These are phyloP conservation scores for Acromyrmex echinatior DNA, from an alignment of 1,140 invertebrate genomes.

Conservation along the genomic window DNA sequence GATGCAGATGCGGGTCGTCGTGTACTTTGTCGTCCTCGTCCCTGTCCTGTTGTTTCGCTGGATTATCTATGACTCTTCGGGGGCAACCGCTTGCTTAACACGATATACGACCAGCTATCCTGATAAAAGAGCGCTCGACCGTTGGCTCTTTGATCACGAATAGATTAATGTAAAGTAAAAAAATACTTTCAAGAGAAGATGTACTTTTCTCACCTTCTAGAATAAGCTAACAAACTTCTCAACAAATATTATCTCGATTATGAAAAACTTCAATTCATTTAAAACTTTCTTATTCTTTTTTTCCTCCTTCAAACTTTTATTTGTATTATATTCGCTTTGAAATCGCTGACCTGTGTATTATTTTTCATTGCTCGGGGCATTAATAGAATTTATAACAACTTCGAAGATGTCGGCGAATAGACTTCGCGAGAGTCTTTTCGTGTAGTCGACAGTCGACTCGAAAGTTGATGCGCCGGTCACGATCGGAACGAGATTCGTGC, in stretches of 20 bases:
- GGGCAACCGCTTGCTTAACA: slow-evolving; percentile 24
- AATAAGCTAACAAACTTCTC: neutral
- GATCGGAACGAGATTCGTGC: slow-evolving; percentile 60
- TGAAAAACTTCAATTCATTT: neutral
- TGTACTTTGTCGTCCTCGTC: slow-evolving; percentile 52
- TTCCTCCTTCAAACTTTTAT: neutral
- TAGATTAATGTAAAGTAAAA: neutral
- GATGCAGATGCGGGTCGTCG: slow-evolving; percentile 61
- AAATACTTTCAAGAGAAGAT: neutral
- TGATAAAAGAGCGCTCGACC: slow-evolving; percentile 28
- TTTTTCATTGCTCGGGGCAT: slow-evolving; percentile 16
- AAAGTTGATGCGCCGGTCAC: slow-evolving; percentile 59
- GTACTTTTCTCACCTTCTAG: neutral
- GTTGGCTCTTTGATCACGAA: neutral
- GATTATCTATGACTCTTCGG: slow-evolving; percentile 52
- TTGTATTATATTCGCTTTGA: slow-evolving; percentile 16
- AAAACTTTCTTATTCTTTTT: neutral
- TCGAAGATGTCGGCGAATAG: slow-evolving; percentile 19
- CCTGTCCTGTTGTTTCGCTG: slow-evolving; percentile 32
- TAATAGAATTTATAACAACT: slow-evolving; percentile 50
- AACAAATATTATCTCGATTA: neutral
- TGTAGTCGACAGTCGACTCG: slow-evolving; percentile 52
- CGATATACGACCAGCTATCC: neutral
- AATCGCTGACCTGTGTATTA: slow-evolving; percentile 1
- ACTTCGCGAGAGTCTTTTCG: slow-evolving; percentile 47